Percentiles rank a stretch among this genome's conserved stretches.
Conservation (phyloP, 2,113 vertebrate genomes). For the Paramisgurnus dabryanus region DNA sequence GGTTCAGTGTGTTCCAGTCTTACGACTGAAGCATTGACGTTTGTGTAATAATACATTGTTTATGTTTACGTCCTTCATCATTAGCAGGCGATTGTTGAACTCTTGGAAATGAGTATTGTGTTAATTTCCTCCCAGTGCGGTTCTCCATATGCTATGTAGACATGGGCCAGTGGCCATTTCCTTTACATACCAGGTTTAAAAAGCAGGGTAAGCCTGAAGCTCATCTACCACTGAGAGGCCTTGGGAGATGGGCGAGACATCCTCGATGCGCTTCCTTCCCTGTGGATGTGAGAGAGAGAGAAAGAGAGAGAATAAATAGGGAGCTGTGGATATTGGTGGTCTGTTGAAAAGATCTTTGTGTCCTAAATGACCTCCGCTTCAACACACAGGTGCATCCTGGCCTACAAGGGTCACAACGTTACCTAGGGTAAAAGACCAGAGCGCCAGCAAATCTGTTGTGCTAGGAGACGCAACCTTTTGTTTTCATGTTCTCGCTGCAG, state of each 20-base stretch:
- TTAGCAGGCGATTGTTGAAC: conserved; percentile 20
- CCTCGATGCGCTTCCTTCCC: conserved; percentile 30
- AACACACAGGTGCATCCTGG: conserved; percentile 54
- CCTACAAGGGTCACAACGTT: conserved; percentile 8
- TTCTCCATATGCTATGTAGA: conserved; percentile 26
- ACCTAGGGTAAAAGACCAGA: conserved; percentile 11
- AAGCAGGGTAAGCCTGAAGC: conserved; percentile 25
- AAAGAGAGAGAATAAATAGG: conserved; percentile 47
- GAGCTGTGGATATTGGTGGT: conserved; percentile 5
- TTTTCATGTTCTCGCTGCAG: background rate
- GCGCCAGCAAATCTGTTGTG: background rate
- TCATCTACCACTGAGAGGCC: conserved; percentile 34
- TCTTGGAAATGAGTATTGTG: conserved; percentile 39
- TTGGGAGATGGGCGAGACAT: conserved; percentile 23
- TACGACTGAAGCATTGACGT: background rate
- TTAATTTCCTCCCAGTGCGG: conserved; percentile 31
- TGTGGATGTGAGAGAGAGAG: background rate
- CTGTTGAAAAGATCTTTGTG: conserved; percentile 6
- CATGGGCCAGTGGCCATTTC: conserved; percentile 8
- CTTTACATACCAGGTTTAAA: conserved; percentile 16
- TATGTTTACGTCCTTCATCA: conserved; percentile 3
- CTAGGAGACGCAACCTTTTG: conserved; percentile 8
- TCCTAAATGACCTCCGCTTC: conserved; percentile 27
- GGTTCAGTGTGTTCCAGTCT: background rate
- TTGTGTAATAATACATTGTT: conserved; percentile 8